Base-by-base conservation (phyloP, 2,113 vertebrate species). In the Strigops habroptila region DNA sequence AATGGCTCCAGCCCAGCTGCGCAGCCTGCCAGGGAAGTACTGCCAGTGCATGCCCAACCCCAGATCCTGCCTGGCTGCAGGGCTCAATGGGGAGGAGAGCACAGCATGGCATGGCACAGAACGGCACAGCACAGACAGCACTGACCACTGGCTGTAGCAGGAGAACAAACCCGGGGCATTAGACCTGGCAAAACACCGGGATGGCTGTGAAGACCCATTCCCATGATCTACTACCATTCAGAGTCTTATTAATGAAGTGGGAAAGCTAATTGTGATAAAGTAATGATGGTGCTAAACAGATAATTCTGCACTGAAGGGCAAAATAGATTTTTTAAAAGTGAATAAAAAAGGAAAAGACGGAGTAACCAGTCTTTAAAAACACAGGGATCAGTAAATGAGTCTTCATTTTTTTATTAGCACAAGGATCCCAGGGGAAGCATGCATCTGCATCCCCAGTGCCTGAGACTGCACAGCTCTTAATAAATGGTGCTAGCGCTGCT, bases 231-330 rank as follows among this genome's bases (percentile, higher is more conserved):
- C 48, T 64, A 74, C 93, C 77, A n/a, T 21, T 77, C 59, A 79
- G 77, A 90, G 67, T 28, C 76, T 88, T 88, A 79, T 69, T 93
- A 96, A 95, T 75, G 89, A 92, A 90, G 73, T 81, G 51, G 69
- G 88, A 76, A 78, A 79, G 88, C 73, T 88, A 90, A 90, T 88
- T 94, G 95, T 78, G 87, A 96, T 91, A 92, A 91, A 87, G 78
- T 65, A 94, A 91, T 19, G 19, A 79, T 6, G 51, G 83, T 2
- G 22, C 95, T 94, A 85, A 93, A 73, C 78, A 94, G 90, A 87
- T 93, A 87, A 92, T 82, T 92, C 81, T 73, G 57, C 74, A 65
- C 86, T 79, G 81, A 90, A 79, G 14, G 57, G 90, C 57, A 69
- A 93, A 71, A 81, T n/a, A 78, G 82, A 80, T 91, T 88, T 87